A percentile compares a stretch with the other conserved stretches of the same genome.
Evolutionary conservation across 2,797 vertebrate species (phyloP).

Genomic region (Merluccius polli): DNA sequence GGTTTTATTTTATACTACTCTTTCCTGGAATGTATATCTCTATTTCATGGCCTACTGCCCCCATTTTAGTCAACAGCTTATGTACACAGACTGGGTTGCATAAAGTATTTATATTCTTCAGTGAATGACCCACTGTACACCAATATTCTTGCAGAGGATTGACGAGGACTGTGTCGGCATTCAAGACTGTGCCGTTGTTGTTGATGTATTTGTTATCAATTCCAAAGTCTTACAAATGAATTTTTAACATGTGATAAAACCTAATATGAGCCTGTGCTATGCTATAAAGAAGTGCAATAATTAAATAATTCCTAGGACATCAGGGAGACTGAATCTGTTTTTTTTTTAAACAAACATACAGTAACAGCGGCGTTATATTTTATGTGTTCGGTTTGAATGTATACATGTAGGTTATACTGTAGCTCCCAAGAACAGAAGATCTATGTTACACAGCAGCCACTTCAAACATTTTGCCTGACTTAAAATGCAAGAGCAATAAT

Average conservation of each 20-base stretch:
- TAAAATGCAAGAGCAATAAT: slow-evolving; percentile 30
- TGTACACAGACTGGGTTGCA: slow-evolving; percentile 12
- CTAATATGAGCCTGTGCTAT: not conserved
- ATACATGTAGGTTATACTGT: slow-evolving; percentile 23
- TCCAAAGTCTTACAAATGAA: not conserved
- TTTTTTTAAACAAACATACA: slow-evolving; percentile 65
- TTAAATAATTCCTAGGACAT: not conserved
- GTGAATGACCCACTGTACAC: slow-evolving; percentile 1
- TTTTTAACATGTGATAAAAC: not conserved
- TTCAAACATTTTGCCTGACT: slow-evolving; percentile 13
- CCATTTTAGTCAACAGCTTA: not conserved
- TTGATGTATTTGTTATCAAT: not conserved
- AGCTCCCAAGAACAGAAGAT: slow-evolving; percentile 29
- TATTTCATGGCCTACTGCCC: not conserved
- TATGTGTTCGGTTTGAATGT: slow-evolving; percentile 39
- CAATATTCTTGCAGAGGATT: not conserved
- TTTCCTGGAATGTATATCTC: not conserved
- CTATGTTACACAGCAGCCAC: slow-evolving; percentile 35
- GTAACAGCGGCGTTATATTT: slow-evolving; percentile 54
- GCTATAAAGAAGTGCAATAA: slow-evolving; percentile 22
- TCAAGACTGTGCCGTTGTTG: not conserved
- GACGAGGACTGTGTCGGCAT: not conserved
- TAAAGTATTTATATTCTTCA: slow-evolving; percentile 4
- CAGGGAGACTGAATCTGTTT: slow-evolving; percentile 10
- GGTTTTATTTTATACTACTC: not conserved